Evolutionary conservation across 2,888 invertebrate species (phyloP).

Genomic region (Stenotaenia linearis): DNA sequence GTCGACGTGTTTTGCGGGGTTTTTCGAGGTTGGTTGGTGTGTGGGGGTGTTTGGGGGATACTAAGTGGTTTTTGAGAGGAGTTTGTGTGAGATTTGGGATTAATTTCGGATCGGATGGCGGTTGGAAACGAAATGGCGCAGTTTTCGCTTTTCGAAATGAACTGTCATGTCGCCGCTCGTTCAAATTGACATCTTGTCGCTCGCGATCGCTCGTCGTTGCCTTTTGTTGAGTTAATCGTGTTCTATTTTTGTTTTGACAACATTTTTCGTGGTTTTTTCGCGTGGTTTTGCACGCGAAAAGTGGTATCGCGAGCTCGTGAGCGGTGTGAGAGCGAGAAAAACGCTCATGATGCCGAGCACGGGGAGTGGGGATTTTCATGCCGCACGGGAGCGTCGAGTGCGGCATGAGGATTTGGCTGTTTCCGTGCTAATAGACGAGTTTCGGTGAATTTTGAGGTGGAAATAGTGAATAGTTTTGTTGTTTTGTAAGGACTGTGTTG

Average conservation of each 20-base stretch:
- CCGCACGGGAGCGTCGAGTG: background rate
- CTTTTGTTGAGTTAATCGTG: background rate
- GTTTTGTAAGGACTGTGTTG: no score
- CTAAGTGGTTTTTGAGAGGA: background rate
- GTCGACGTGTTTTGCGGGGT: background rate
- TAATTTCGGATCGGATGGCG: background rate
- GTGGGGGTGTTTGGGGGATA: background rate
- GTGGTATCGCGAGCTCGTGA: background rate
- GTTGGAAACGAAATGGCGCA: background rate
- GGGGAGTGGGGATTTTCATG: background rate
- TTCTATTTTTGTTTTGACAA: background rate
- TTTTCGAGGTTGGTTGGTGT: background rate
- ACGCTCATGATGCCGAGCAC: background rate
- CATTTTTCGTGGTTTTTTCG: background rate
- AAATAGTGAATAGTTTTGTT: no score
- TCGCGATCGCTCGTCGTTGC: background rate
- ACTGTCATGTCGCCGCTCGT: constrained; percentile 1
- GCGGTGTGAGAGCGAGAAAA: background rate
- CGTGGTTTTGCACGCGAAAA: background rate
- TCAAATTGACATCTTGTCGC: background rate
- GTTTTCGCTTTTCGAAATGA: background rate
- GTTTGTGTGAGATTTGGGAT: background rate
- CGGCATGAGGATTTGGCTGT: background rate
- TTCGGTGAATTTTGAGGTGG: no score
- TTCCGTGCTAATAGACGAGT: background rate